Base-by-base conservation (phyloP, 2,113 vertebrate genomes). In the Pseudopodoces humilis region DNA sequence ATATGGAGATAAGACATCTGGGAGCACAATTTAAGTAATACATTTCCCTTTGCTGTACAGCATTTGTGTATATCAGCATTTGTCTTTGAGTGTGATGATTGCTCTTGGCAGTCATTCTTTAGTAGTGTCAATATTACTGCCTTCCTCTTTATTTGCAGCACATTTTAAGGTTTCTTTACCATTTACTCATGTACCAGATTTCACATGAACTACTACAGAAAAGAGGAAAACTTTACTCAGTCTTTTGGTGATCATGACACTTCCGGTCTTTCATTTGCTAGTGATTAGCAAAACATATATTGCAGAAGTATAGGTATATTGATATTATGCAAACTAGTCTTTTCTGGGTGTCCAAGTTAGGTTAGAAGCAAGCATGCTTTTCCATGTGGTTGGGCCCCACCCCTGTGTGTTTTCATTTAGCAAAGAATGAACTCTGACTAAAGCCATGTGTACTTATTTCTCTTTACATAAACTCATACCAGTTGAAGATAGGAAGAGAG, bases 221-320 rank as follows among this genome's bases (percentile, higher is more conserved):
- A 65, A 59, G 79, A 80, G 68, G 90, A 95, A 59, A 86, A 88
- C 33, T 95, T 91, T 50, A 62, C 50, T 88, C 58, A 72, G 62
- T 47, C 39, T 83, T 82, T 69, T 90, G 87, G 52, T 46, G n/a
- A 19, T 70, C 75, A 44, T 65, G 75, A 55, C 24, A 56, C 43
- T 83, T 86, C 10, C 20, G 50, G 25, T 37, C 43, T 80, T 79
- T 77, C 35, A 65, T 80, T 75, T 96, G 46, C 55, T 41, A 67
- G 64, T 41, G 19, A 70, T 84, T 43, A 93, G 55, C 41, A 68
- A 67, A 90, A 43, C 27, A 31, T 77, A 46, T 23, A 62, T 74
- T 88, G 88, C 59, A 55, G 68, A 94, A 86, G 63, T 55, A 50
- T 33, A 86, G 41, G 67, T 58, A 77, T 85, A 90, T 91, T 17